phyloP scores from a whole-genome alignment of 2,113 vertebrate species.

The Corythoichthys intestinalis region DNA sequence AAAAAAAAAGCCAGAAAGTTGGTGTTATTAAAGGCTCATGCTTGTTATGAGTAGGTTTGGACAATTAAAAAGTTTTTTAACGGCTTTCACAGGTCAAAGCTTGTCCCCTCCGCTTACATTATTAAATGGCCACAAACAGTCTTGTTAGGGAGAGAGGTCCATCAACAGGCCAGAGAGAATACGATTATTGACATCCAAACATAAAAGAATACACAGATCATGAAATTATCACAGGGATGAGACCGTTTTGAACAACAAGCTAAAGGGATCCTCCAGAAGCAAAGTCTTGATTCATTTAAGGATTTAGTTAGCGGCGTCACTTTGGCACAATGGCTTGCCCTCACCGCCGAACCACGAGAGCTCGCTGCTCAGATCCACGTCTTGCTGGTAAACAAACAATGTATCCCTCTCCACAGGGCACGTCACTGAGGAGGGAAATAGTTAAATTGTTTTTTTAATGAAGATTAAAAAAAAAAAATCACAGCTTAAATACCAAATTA shows the following conservation, averaged over 20 bases:
- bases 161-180: background rate
- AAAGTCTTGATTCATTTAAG: conserved; percentile 4
- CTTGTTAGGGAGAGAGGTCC: background rate
- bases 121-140: background rate
- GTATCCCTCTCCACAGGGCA: conserved; percentile 67
- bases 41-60: background rate
- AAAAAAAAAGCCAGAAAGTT: background rate
- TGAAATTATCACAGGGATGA: background rate
- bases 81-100: background rate
- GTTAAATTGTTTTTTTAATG: background rate
- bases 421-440: conserved; percentile 73
- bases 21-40: conserved; percentile 3
- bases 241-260: background rate
- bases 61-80: background rate
- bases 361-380: conserved; percentile 79
- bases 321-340: conserved; percentile 69
- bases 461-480: background rate
- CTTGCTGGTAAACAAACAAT: conserved; percentile 81
- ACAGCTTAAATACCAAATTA: background rate
- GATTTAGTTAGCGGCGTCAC: background rate
- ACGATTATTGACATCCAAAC: background rate
- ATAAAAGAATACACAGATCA: background rate
- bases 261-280: conserved; percentile 12
- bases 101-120: background rate
- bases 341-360: conserved; percentile 68